Evolutionary conservation across 2,888 invertebrate species (phyloP), one percentile per base, ranked within the genome.

Genomic region (Diadegma fenestrale): DNA sequence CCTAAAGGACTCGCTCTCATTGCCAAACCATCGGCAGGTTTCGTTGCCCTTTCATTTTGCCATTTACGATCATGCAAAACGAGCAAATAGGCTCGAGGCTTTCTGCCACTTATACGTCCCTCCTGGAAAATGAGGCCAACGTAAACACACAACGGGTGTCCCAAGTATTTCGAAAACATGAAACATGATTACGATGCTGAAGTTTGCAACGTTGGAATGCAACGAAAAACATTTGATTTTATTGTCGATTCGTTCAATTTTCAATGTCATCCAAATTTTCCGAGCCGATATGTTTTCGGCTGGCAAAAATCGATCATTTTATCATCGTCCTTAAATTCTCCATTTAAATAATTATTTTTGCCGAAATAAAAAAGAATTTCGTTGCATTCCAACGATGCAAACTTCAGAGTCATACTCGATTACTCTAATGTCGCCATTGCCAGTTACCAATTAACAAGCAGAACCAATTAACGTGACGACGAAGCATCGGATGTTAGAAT

Each of bases 11-110:
- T 45, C 30, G 30, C 37, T 80, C 43, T 61, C 58, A 51, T 37
- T 30, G 73, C 7, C 43, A 19, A 78, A 79, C 30, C 48, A 76
- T 51, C 41, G 26, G 71, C 85, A 79, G 76, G 82, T 76, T 85
- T 72, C 51, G 71, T 72, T 77, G 77, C 73, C 78, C 81, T 82
- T 75, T 79, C 76, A 37, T 37, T 37, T 75, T 51, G 0, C 22
- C 75, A 75, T 73, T 82, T 72, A 72, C 58, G 77, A 72, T 78
- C 71, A 19, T 80, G 80, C 82, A 77, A 85, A 82, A n/a, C 79
- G 71, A 64, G 79, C 58, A 51, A 79, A 82, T 77, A 51, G 45
- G 14, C 72, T 80, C 61, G 76, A 76, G 76, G 75, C 64, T 64
- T 68, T 76, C 58, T 72, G 58, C 63, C 45, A 48, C 54, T 45